Evolutionary conservation across 2,888 invertebrate genomes (phyloP), one percentile per base, ranked within the genome.

Genomic region (Chaitophorus viminalis): DNA sequence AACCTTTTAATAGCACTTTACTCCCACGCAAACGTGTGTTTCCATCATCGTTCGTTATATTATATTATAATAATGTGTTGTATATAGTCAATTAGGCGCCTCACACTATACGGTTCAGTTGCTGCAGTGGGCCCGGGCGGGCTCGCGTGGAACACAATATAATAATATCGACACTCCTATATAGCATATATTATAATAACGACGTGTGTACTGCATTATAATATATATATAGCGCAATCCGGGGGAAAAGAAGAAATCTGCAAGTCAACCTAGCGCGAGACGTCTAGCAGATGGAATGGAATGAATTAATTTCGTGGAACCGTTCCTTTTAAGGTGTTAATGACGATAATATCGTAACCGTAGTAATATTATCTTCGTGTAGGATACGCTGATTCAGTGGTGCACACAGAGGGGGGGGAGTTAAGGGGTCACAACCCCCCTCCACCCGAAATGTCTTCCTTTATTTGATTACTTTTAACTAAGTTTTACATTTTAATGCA

Each of bases 211-310:
- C n/a, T n/a, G n/a, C n/a, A n/a, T n/a, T n/a, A n/a, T n/a, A n/a
- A n/a, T n/a, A n/a, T n/a, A n/a, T n/a, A n/a, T n/a, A n/a, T n/a
- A n/a, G n/a, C n/a, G n/a, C n/a, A n/a, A n/a, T 46, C n/a, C 33
- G n/a, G n/a, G 14, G 21, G 29, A 29, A 68, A 39, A 46, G 29
- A 46, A 21, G 68, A 81, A 81, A 81, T 68, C 81, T 68, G 81
- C 81, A 46, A 81, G 81, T 68, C 81, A 68, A 81, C 81, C n/a
- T n/a, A n/a, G n/a, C n/a, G n/a, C 17, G 36, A 78, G 33, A 78
- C 31, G 78, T 78, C 54, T 31, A 11, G 46, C 54, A 21, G 39
- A 11, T 25, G 78, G 54, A 78, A 78, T 8, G 46, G n/a, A 21
- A 76, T 76, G 29, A 76, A 76, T 77, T 77, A 52, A 39, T 60